Conservation (phyloP, 1,140 invertebrate species). For the Drosophila malerkotliana region DNA sequence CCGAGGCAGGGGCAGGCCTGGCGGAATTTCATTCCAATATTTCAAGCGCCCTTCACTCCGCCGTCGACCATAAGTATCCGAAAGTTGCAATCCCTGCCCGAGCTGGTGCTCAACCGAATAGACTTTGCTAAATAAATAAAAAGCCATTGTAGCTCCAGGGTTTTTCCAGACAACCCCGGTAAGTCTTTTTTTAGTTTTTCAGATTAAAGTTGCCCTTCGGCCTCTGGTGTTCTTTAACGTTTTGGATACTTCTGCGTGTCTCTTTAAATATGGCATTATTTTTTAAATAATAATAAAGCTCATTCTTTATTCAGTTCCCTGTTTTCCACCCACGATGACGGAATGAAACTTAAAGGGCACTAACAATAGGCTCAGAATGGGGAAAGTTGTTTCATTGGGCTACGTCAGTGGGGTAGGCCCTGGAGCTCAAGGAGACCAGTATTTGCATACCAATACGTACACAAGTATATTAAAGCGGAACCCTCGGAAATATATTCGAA, state of each 20-base stretch:
- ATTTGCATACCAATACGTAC: conserved; percentile 63
- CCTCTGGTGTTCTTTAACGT: too few relatives aligned
- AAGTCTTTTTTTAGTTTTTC: conserved; percentile 16
- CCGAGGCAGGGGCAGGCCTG: conserved; percentile 22
- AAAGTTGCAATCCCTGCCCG: conserved; percentile 54
- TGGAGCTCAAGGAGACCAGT: conserved; percentile 45
- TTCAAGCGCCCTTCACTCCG: conserved; percentile 46
- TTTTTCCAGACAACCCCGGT: conserved; percentile 15
- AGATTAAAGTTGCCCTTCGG: conserved; percentile 12
- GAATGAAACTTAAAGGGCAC: conserved; percentile 24
- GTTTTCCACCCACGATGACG: conserved; percentile 3
- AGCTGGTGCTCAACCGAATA: not conserved
- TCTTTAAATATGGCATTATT: too few relatives aligned
- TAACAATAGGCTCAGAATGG: conserved; percentile 23
- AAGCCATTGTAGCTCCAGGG: conserved; percentile 33
- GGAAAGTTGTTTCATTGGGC: conserved; percentile 2
- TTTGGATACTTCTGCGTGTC: not conserved
- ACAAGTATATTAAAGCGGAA: conserved; percentile 66
- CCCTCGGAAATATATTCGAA: conserved; percentile 41
- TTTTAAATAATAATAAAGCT: too few relatives aligned
- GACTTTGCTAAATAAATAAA: conserved; percentile 24
- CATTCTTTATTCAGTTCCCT: not conserved
- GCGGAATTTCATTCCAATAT: conserved; percentile 76
- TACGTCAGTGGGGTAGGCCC: not conserved
- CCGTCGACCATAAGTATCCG: conserved; percentile 43